Percentiles rank a stretch among this genome's conserved stretches.
Evolutionary conservation across 2,113 vertebrate species (phyloP).

Genomic region (zebrafish (Danio rerio)): GRCz12tu NC_133177.1:50647001-50647500

Average conservation of each 20-base stretch:
- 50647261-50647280: slow-evolving; percentile 68
- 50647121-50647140: no score
- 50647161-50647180: no score
- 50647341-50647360: slow-evolving; percentile 71
- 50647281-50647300: slow-evolving; percentile 76
- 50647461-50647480: slow-evolving; percentile 65
- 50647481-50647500: slow-evolving; percentile 51
- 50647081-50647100: no score
- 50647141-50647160: no score
- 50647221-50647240: slow-evolving; percentile 65
- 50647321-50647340: slow-evolving; percentile 59
- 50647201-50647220: slow-evolving; percentile 1
- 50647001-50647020: no score
- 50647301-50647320: slow-evolving; percentile 56
- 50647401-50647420: slow-evolving; percentile 75
- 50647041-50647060: no score
- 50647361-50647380: slow-evolving; percentile 82
- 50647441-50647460: slow-evolving; percentile 75
- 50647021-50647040: no score
- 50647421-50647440: slow-evolving; percentile 54
- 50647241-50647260: slow-evolving; percentile 74
- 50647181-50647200: not conserved
- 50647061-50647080: no score
- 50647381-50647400: slow-evolving; percentile 79
- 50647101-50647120: no score